These are phyloP conservation scores for Fragum whitleyi DNA, from an alignment of 2,888 invertebrate species.

Conservation along the genomic window DNA sequence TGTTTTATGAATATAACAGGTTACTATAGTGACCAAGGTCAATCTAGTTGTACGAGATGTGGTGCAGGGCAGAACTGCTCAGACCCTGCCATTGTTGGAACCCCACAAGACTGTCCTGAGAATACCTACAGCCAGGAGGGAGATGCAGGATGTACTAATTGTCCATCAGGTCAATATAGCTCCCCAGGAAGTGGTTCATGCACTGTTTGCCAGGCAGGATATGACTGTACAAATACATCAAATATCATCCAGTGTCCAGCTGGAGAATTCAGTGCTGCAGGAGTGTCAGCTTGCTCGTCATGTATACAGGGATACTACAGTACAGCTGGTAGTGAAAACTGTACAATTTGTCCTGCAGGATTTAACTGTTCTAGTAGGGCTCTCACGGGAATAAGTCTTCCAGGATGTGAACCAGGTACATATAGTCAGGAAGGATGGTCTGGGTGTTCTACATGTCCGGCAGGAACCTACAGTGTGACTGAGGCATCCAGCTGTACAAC, in stretches of 20 bases:
- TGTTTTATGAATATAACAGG: constrained; percentile 50
- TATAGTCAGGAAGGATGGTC: constrained; percentile 53
- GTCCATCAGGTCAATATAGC: constrained; percentile 75
- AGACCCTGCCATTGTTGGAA: constrained; percentile 41
- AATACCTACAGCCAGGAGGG: constrained; percentile 63
- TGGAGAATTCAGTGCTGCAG: constrained; percentile 62
- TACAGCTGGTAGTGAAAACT: constrained; percentile 51
- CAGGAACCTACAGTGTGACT: constrained; percentile 64
- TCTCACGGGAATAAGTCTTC: constrained; percentile 41
- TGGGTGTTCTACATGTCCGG: constrained; percentile 49
- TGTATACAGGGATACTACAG: constrained; percentile 57
- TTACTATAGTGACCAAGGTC: constrained; percentile 69
- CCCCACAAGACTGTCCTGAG: constrained; percentile 30
- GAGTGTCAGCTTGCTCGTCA: constrained; percentile 38
- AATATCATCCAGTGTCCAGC: constrained; percentile 48
- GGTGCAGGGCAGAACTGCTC: constrained; percentile 60
- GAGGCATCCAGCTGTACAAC: constrained; percentile 70
- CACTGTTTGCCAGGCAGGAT: constrained; percentile 57
- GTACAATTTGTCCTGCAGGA: constrained; percentile 77
- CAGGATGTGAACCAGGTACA: constrained; percentile 48
- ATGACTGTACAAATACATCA: constrained; percentile 47
- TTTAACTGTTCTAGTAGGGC: constrained; percentile 73
- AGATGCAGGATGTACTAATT: constrained; percentile 46
- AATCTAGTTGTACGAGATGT: constrained; percentile 43
- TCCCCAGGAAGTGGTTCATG: constrained; percentile 62